A percentile compares a stretch with the other conserved stretches of the same genome.
These are phyloP conservation scores for Aethes cnicana DNA, from an alignment of 2,888 invertebrate species.

Conservation along the genomic window DNA sequence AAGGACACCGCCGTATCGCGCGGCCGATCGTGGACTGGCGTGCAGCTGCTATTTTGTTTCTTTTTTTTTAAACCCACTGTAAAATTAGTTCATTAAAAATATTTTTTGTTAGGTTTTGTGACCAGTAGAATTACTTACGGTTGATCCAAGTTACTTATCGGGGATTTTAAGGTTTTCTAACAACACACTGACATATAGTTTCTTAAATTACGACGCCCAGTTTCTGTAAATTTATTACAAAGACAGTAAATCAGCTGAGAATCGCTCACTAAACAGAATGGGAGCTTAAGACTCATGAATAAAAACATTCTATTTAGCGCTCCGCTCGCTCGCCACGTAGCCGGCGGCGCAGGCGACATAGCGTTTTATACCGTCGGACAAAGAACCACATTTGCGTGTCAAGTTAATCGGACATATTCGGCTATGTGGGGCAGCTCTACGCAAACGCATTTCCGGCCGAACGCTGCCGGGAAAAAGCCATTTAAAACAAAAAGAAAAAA, in stretches of 20 bases:
- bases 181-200: conserved; percentile 32
- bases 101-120: no score
- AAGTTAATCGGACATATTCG: conserved; percentile 62
- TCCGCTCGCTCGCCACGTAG: conserved; percentile 65
- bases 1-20: conserved; percentile 72
- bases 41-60: conserved; percentile 70
- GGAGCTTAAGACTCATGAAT: conserved; percentile 78
- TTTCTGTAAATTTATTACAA: conserved; percentile 74
- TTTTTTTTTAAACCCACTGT: conserved; percentile 54
- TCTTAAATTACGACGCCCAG: conserved; percentile 31
- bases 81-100: no score
- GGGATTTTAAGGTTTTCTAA: no score
- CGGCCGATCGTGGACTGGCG: conserved; percentile 58
- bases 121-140: background rate
- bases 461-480: conserved; percentile 81
- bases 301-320: conserved; percentile 82
- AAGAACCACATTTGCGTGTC: conserved; percentile 64
- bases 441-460: conserved; percentile 82
- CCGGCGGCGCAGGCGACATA: conserved; percentile 50
- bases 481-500: conserved; percentile 81
- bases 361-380: conserved; percentile 49
- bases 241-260: conserved; percentile 76
- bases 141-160: background rate
- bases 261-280: conserved; percentile 77
- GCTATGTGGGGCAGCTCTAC: conserved; percentile 70